phyloP scores from a whole-genome alignment of 2,888 invertebrate species.

The Fabriciana adippe region DNA sequence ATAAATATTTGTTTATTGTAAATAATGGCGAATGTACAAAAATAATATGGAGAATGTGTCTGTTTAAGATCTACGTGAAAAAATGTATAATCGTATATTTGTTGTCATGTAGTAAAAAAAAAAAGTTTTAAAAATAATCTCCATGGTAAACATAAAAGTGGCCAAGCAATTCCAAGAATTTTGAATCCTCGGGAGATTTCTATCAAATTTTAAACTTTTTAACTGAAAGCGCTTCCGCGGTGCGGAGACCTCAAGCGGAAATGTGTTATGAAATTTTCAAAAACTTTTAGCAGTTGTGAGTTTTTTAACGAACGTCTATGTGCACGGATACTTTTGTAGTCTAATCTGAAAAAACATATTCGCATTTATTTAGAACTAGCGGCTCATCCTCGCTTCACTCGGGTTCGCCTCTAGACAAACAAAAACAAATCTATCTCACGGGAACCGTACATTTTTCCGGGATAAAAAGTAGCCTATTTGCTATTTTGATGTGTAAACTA shows the following conservation, averaged over 20 bases:
- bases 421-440: no score
- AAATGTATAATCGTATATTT: no score
- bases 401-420: no score
- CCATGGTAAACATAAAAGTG: slow-evolving; percentile 4
- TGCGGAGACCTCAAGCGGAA: slow-evolving; percentile 40
- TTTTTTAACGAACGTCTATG: slow-evolving; percentile 32
- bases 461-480: no score
- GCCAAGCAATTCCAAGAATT: slow-evolving; percentile 39
- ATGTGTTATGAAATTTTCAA: slow-evolving; percentile 44
- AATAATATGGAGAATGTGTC: no score
- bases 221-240: slow-evolving; percentile 39
- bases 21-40: no score
- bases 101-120: neutral
- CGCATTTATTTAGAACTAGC: no score
- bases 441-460: no score
- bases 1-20: no score
- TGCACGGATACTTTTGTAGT: slow-evolving; percentile 17
- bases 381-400: no score
- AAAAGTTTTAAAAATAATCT: neutral
- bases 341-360: neutral
- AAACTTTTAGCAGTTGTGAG: slow-evolving; percentile 37
- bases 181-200: slow-evolving; percentile 37
- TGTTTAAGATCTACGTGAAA: no score
- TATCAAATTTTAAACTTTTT: slow-evolving; percentile 44
- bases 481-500: no score